phyloP scores from a whole-genome alignment of 1,140 invertebrate genomes.

The Metaphire vulgaris region DNA sequence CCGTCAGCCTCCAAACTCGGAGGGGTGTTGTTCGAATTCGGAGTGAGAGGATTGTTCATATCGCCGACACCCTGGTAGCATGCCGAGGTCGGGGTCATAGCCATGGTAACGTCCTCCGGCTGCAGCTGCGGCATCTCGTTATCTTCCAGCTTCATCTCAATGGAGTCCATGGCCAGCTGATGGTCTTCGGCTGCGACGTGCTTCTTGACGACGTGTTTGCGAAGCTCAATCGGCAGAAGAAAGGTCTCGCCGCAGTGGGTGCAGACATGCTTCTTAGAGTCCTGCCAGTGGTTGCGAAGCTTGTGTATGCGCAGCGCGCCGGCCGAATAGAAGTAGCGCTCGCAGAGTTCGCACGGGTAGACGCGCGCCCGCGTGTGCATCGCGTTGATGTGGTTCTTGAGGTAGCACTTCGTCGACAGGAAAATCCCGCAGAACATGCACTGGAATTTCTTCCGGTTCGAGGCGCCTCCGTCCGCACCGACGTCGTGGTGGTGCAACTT shows the following conservation, averaged over 20 bases:
- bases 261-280: constrained; percentile 29
- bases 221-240: constrained; percentile 29
- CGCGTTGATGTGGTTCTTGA: constrained; percentile 31
- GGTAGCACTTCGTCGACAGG: constrained; percentile 30
- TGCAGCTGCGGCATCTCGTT: constrained; percentile 13
- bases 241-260: constrained; percentile 25
- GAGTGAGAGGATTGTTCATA: neutral
- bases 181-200: constrained; percentile 5
- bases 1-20: neutral
- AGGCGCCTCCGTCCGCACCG: neutral
- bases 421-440: constrained; percentile 32
- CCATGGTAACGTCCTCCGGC: constrained; percentile 8
- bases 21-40: neutral
- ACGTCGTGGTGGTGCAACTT: neutral
- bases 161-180: neutral
- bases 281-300: constrained; percentile 30
- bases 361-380: constrained; percentile 29
- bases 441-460: constrained; percentile 26
- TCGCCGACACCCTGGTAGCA: constrained; percentile 1
- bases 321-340: constrained; percentile 27
- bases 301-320: constrained; percentile 31
- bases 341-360: constrained; percentile 30
- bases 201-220: constrained; percentile 29
- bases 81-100: neutral
- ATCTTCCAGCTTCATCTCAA: constrained; percentile 20